Evolutionary conservation across 2,888 invertebrate genomes (phyloP).

Genomic region (Steinernema carpocapsae): DNA sequence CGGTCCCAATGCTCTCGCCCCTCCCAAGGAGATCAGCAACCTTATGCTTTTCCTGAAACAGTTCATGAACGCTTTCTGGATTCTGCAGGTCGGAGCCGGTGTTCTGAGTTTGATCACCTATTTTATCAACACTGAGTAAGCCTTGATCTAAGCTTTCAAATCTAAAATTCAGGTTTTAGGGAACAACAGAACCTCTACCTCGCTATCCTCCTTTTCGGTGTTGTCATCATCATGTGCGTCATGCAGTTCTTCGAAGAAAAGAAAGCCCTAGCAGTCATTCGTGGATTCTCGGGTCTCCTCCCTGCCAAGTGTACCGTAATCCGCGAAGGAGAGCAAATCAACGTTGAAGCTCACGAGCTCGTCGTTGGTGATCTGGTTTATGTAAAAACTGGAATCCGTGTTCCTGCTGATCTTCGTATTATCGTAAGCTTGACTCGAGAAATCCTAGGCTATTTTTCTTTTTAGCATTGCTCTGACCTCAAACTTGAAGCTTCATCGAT

Average conservation of each 20-base stretch:
- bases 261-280: slow-evolving; percentile 56
- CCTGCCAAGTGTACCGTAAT: slow-evolving; percentile 56
- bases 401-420: slow-evolving; percentile 58
- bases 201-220: slow-evolving; percentile 57
- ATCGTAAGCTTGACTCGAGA: slow-evolving; percentile 39
- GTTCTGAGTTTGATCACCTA: slow-evolving; percentile 42
- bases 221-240: slow-evolving; percentile 60
- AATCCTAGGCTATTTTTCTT: background rate
- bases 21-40: slow-evolving; percentile 51
- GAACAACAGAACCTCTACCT: slow-evolving; percentile 55
- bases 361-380: slow-evolving; percentile 60
- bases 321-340: slow-evolving; percentile 53
- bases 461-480: slow-evolving; percentile 52
- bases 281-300: slow-evolving; percentile 57
- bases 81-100: slow-evolving; percentile 48
- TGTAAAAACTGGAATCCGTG: slow-evolving; percentile 54
- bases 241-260: slow-evolving; percentile 59
- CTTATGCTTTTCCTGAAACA: slow-evolving; percentile 48
- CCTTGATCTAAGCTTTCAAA: background rate
- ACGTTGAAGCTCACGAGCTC: slow-evolving; percentile 54
- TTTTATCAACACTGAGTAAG: slow-evolving; percentile 38
- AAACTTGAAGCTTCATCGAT: slow-evolving; percentile 60
- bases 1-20: slow-evolving; percentile 52
- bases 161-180: slow-evolving; percentile 39
- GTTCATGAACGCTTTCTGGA: slow-evolving; percentile 51